Evolutionary conservation across 2,113 vertebrate genomes (phyloP).

Genomic region (Spheniscus mendiculus): DNA sequence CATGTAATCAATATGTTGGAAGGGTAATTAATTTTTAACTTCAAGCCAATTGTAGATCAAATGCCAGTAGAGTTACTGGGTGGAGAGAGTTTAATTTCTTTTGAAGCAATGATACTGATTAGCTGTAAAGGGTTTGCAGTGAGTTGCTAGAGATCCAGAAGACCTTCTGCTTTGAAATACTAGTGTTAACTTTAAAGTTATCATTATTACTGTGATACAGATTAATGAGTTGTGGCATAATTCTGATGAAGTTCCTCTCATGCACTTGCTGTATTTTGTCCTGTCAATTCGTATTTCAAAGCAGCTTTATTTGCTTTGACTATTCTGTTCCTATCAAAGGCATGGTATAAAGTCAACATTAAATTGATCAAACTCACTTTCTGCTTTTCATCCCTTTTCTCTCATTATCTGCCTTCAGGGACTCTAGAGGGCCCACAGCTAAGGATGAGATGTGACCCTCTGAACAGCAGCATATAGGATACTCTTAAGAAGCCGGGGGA

Average conservation of each 20-base stretch:
- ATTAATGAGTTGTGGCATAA: slow-evolving; percentile 13
- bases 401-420: background rate
- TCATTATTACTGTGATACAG: background rate
- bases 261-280: background rate
- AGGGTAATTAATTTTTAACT: slow-evolving; percentile 86
- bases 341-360: background rate
- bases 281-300: slow-evolving; percentile 39
- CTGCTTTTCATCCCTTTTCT: slow-evolving; percentile 18
- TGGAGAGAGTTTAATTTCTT: slow-evolving; percentile 73
- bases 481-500: background rate
- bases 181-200: slow-evolving; percentile 43
- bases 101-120: slow-evolving; percentile 73
- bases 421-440: background rate
- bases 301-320: slow-evolving; percentile 30
- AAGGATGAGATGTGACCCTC: background rate
- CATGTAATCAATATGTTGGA: slow-evolving; percentile 82
- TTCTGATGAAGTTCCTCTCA: slow-evolving; percentile 30
- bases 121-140: slow-evolving; percentile 43
- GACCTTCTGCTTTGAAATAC: slow-evolving; percentile 59
- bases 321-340: background rate
- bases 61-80: slow-evolving; percentile 75
- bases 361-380: slow-evolving; percentile 25
- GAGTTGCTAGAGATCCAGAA: slow-evolving; percentile 42
- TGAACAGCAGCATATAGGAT: background rate
- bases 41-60: slow-evolving; percentile 77